phyloP scores from a whole-genome alignment of 2,113 vertebrate species.

The Dicrurus megarhynchus region DNA sequence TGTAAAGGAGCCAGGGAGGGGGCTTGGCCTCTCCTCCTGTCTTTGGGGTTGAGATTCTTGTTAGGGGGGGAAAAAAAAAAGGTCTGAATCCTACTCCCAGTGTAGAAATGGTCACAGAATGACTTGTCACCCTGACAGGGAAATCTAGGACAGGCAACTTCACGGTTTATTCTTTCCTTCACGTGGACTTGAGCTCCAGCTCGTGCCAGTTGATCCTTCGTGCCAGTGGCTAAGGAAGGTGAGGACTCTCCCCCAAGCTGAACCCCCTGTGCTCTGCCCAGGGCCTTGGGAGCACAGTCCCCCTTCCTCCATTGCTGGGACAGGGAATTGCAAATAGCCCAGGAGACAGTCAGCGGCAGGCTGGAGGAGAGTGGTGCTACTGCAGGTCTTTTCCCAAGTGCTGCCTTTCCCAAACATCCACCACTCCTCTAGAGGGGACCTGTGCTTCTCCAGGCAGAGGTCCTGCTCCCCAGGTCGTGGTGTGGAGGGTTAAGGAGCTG shows the following conservation, averaged over 20 bases:
- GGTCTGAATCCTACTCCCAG: neutral
- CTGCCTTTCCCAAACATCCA: neutral
- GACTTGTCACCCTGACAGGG: neutral
- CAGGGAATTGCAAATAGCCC: neutral
- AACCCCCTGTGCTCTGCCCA: neutral
- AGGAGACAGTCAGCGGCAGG: neutral
- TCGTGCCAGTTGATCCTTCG: rapidly evolving
- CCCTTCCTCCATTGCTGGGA: neutral
- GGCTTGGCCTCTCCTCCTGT: neutral
- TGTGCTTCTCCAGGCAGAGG: neutral
- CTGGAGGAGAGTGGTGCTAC: neutral
- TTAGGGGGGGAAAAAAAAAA: no score
- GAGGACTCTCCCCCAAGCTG: neutral
- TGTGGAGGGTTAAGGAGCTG: neutral
- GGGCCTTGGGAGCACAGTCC: rapidly evolving
- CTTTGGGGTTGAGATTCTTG: neutral
- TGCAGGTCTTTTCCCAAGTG: neutral
- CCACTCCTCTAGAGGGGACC: neutral
- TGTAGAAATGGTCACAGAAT: neutral
- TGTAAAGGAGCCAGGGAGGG: rapidly evolving
- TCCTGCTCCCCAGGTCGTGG: neutral
- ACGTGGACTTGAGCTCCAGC: neutral
- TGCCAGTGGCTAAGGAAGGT: neutral
- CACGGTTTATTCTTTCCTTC: neutral
- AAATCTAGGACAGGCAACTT: neutral